These are phyloP conservation scores for Lagria hirta DNA, from an alignment of 2,888 invertebrate genomes.

Conservation along the genomic window DNA sequence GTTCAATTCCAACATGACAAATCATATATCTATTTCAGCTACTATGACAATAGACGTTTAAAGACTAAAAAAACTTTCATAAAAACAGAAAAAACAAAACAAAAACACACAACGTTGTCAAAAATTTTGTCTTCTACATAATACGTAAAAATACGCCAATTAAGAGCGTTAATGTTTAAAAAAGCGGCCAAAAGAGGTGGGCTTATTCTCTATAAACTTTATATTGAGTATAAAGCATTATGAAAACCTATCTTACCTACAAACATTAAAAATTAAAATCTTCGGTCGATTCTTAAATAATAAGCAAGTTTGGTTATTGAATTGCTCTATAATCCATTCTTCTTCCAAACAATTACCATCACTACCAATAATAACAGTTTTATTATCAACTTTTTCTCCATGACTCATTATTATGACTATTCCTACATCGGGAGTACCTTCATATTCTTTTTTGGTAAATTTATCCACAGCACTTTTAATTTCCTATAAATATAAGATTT, in stretches of 20 bases:
- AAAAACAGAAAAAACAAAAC: too few species aligned
- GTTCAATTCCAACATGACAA: too few species aligned
- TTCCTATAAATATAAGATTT: slow-evolving; percentile 29
- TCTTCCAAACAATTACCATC: slow-evolving; percentile 62
- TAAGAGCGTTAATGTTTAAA: too few species aligned
- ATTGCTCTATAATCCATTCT: slow-evolving; percentile 47
- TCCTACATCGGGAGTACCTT: slow-evolving; percentile 60
- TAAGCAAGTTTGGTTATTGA: slow-evolving; percentile 61
- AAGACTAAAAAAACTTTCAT: too few species aligned
- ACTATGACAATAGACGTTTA: too few species aligned
- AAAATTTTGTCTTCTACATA: too few species aligned
- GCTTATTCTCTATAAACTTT: too few species aligned
- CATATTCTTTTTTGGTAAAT: slow-evolving; percentile 51
- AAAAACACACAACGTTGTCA: too few species aligned
- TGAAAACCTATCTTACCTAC: slow-evolving; percentile 58
- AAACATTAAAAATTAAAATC: slow-evolving; percentile 71
- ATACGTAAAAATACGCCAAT: too few species aligned
- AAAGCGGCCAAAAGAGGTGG: too few species aligned
- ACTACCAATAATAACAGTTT: slow-evolving; percentile 59
- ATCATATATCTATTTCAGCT: too few species aligned
- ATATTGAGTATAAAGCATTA: not conserved
- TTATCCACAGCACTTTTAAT: slow-evolving; percentile 33
- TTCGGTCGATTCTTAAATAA: slow-evolving; percentile 64
- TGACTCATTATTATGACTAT: slow-evolving; percentile 69
- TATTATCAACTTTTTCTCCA: slow-evolving; percentile 56